Conservation (phyloP, 2,888 invertebrate genomes). For the Argyresthia goedartella region DNA sequence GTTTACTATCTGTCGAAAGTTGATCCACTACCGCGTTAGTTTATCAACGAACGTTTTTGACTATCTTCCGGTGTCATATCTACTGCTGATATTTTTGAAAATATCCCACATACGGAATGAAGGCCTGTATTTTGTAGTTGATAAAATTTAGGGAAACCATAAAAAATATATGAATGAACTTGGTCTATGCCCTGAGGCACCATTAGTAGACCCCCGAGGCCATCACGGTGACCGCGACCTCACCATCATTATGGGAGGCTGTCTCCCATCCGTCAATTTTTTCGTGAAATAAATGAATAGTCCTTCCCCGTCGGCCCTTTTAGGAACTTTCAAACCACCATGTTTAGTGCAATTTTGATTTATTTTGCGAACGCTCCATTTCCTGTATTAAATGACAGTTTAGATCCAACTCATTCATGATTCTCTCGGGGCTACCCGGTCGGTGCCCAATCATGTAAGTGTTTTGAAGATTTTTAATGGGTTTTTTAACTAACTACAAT, state of each 20-base stretch:
- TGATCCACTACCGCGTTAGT: too few relatives aligned
- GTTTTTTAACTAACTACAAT: neutral
- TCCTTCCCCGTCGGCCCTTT: conserved; percentile 33
- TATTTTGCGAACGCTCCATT: conserved; percentile 52
- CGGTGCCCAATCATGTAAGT: neutral
- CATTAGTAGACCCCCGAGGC: neutral
- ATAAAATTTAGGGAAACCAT: too few relatives aligned
- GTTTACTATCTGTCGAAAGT: too few relatives aligned
- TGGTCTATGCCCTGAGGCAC: too few relatives aligned
- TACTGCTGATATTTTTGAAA: too few relatives aligned
- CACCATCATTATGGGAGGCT: neutral
- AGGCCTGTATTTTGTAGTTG: neutral
- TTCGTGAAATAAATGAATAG: conserved; percentile 37
- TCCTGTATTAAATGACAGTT: conserved; percentile 57
- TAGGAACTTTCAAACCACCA: conserved; percentile 28
- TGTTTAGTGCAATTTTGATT: conserved; percentile 59
- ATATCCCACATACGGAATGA: too few relatives aligned
- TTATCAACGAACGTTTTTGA: too few relatives aligned
- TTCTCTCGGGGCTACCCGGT: neutral
- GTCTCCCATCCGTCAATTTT: conserved; percentile 26
- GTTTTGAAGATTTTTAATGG: neutral
- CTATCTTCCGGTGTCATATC: too few relatives aligned
- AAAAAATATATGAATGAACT: too few relatives aligned
- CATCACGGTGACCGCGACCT: conserved; percentile 12
- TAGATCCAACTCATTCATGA: conserved; percentile 12